Conservation (phyloP, 2,888 invertebrate species). For the Drosophila lacicola region DNA sequence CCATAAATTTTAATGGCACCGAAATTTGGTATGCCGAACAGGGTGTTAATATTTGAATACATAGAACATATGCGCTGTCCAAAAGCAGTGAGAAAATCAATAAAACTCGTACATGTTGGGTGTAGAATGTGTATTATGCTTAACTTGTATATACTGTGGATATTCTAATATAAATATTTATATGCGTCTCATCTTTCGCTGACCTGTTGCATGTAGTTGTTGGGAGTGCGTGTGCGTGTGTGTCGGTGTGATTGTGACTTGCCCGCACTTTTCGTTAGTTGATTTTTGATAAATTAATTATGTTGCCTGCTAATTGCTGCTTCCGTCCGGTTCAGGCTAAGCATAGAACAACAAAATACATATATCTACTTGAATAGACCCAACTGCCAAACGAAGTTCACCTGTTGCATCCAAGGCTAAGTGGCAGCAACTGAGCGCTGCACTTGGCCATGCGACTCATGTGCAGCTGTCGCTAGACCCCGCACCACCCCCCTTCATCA, state of each 20-base stretch:
- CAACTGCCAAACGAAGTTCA: slow-evolving; percentile 19
- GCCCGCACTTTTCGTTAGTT: slow-evolving; percentile 19
- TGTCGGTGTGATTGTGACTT: slow-evolving; percentile 8
- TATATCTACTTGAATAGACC: slow-evolving; percentile 10
- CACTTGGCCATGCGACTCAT: slow-evolving; percentile 34
- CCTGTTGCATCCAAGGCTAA: slow-evolving; percentile 41
- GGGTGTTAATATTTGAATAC: slow-evolving; percentile 30
- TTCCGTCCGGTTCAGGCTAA: slow-evolving; percentile 31
- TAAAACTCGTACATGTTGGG: slow-evolving; percentile 23
- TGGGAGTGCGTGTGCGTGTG: not conserved
- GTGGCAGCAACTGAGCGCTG: not conserved
- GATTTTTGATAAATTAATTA: slow-evolving; percentile 53
- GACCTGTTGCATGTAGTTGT: slow-evolving; percentile 37
- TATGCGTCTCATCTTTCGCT: slow-evolving; percentile 33
- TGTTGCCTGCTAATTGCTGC: slow-evolving; percentile 52
- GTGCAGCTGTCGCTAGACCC: slow-evolving; percentile 3
- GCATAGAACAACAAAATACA: not conserved
- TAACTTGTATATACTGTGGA: not conserved
- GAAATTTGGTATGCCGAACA: slow-evolving; percentile 18
- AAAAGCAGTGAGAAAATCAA: slow-evolving; percentile 46
- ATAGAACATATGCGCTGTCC: slow-evolving; percentile 45
- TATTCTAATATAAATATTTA: slow-evolving; percentile 50
- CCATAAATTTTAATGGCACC: slow-evolving; percentile 17
- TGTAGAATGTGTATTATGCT: slow-evolving; percentile 15
- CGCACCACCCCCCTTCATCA: not conserved